A percentile compares a stretch with the other conserved stretches of the same genome.
These are phyloP conservation scores for Anguilla rostrata DNA, from an alignment of 2,113 vertebrate genomes.

Conservation along the genomic window DNA sequence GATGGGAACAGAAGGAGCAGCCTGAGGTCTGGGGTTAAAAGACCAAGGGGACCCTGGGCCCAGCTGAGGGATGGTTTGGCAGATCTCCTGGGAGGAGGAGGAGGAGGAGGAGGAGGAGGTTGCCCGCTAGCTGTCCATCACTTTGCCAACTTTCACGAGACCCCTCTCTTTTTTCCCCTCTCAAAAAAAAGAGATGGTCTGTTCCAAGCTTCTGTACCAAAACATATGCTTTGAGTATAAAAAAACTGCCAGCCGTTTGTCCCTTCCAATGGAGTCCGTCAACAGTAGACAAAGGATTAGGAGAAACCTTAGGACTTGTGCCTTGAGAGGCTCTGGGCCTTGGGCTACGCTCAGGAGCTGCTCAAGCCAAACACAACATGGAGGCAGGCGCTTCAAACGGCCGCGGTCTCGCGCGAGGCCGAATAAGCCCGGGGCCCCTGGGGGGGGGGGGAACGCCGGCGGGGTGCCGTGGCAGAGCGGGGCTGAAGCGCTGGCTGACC, in stretches of 20 bases:
- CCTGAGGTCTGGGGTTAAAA: background rate
- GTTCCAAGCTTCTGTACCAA: constrained; percentile 23
- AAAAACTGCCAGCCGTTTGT: constrained; percentile 12
- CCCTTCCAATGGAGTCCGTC: constrained; percentile 16
- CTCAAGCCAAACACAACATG: constrained; percentile 21
- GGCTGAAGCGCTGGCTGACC: background rate
- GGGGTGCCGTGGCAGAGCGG: background rate
- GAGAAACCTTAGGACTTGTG: constrained; percentile 3
- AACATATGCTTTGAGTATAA: constrained; percentile 29
- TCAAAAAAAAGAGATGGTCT: background rate
- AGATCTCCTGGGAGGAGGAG: background rate
- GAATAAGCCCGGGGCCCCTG: background rate
- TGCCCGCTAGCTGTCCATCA: too few species aligned
- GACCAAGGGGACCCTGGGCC: background rate
- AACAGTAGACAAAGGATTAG: constrained; percentile 21
- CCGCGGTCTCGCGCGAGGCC: background rate
- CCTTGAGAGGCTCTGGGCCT: background rate
- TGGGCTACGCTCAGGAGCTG: constrained; percentile 6
- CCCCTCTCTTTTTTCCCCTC: background rate
- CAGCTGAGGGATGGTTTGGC: background rate
- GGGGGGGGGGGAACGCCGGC: background rate
- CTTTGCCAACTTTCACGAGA: background rate
- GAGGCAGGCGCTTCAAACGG: constrained; percentile 21
- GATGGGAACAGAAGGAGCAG: background rate
- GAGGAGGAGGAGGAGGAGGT: too few species aligned